Evolutionary conservation across 2,888 invertebrate genomes (phyloP).

Genomic region (Lepidochrysops patricia): DNA sequence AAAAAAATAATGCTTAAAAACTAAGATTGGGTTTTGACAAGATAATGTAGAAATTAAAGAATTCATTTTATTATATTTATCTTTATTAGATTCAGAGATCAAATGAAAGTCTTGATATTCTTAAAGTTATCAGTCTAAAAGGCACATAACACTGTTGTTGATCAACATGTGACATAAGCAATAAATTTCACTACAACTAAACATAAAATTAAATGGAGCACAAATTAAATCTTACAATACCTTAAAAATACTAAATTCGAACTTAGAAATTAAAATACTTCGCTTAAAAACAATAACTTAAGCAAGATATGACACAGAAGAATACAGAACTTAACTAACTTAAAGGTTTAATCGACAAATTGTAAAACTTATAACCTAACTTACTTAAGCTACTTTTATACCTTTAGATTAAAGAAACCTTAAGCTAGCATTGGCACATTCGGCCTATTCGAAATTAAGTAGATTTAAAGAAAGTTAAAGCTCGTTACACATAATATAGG

Average conservation of each 20-base stretch:
- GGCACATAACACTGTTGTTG: neutral
- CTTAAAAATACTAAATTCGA: slow-evolving; percentile 18
- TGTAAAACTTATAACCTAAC: slow-evolving; percentile 14
- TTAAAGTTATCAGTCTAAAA: slow-evolving; percentile 58
- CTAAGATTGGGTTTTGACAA: no score
- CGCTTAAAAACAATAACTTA: slow-evolving; percentile 16
- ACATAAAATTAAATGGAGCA: slow-evolving; percentile 11
- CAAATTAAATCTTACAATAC: slow-evolving; percentile 19
- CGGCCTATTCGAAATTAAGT: slow-evolving; percentile 45
- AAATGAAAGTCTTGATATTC: slow-evolving; percentile 68
- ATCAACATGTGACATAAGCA: neutral
- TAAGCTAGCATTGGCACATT: slow-evolving; percentile 56
- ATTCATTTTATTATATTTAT: slow-evolving; percentile 28
- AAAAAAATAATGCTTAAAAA: no score
- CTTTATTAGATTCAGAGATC: slow-evolving; percentile 67
- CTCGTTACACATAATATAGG: slow-evolving; percentile 9
- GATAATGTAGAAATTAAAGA: slow-evolving; percentile 17
- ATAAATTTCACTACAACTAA: slow-evolving; percentile 14
- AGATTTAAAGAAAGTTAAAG: slow-evolving; percentile 17
- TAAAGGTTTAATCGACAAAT: slow-evolving; percentile 19
- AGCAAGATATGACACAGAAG: slow-evolving; percentile 40
- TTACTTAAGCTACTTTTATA: slow-evolving; percentile 21
- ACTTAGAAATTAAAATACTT: slow-evolving; percentile 12
- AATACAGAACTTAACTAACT: slow-evolving; percentile 31
- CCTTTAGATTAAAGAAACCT: slow-evolving; percentile 15